A percentile compares a stretch with the other conserved stretches of the same genome.
Evolutionary conservation across 2,113 vertebrate genomes (phyloP).

Genomic region (Equus quagga): DNA sequence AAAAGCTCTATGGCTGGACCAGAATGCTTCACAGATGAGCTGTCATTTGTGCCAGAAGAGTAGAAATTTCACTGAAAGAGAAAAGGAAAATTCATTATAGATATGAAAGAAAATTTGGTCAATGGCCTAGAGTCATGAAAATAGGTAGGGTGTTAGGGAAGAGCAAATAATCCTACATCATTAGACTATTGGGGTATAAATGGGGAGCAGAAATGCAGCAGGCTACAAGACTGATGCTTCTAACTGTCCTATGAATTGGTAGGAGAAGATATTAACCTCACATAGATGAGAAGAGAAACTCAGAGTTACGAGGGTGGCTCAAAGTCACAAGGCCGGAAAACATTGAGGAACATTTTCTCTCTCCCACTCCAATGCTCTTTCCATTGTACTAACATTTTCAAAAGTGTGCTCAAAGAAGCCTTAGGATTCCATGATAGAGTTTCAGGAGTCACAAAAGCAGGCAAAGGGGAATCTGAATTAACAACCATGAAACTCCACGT

Average conservation of each 20-base stretch:
- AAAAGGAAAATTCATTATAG: neutral
- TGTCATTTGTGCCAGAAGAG: neutral
- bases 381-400: neutral
- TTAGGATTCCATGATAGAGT: neutral
- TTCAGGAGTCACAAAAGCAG: neutral
- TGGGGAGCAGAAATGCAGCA: neutral
- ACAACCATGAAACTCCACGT: neutral
- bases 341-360: neutral
- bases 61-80: neutral
- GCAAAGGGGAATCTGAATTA: neutral
- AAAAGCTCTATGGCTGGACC: neutral
- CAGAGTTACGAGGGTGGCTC: neutral
- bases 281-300: neutral
- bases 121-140: neutral
- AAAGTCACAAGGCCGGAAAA: neutral
- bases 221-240: neutral
- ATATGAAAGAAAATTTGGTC: neutral
- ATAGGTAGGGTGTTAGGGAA: neutral
- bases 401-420: neutral
- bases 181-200: neutral
- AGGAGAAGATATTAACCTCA: neutral
- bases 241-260: neutral
- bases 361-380: neutral
- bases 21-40: neutral
- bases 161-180: neutral